A percentile compares a stretch with the other conserved stretches of the same genome.
These are phyloP conservation scores for Meteorus cinctellus DNA, from an alignment of 2,888 invertebrate species.

Conservation along the genomic window DNA sequence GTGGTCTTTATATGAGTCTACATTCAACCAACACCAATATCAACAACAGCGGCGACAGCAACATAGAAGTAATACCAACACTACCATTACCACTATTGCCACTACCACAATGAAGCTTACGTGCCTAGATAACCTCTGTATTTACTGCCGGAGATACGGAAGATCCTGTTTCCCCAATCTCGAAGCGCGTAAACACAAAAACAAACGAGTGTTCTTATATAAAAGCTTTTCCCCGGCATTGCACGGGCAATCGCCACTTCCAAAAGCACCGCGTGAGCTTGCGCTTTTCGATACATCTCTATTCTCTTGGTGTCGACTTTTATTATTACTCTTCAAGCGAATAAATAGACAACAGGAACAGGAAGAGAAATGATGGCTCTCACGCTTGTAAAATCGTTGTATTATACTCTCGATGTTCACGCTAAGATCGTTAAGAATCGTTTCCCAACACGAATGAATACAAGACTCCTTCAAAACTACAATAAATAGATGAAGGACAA, in stretches of 20 bases:
- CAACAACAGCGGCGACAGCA: conserved; percentile 14
- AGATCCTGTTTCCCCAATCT: conserved; percentile 54
- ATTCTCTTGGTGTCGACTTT: background rate
- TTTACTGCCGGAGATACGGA: conserved; percentile 60
- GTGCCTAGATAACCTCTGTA: conserved; percentile 59
- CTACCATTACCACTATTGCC: conserved; percentile 7
- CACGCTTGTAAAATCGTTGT: conserved; percentile 15
- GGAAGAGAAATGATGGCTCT: background rate
- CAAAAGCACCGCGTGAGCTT: conserved; percentile 26
- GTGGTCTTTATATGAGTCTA: conserved; percentile 54
- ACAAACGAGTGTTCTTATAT: conserved; percentile 51
- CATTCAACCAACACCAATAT: conserved; percentile 27
- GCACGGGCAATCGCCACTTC: conserved; percentile 43
- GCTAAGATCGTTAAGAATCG: conserved; percentile 15
- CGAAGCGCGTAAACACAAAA: conserved; percentile 51
- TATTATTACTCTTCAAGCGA: conserved; percentile 11
- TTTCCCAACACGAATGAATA: conserved; percentile 6
- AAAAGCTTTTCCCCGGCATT: conserved; percentile 41
- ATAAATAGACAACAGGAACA: background rate
- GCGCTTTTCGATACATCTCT: conserved; percentile 32
- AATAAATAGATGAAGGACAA: background rate
- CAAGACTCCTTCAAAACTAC: conserved; percentile 5
- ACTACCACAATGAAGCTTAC: conserved; percentile 21
- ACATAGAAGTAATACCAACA: background rate
- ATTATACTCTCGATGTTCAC: conserved; percentile 25